Conservation (phyloP, 2,113 vertebrate species). For the Xenopus tropicalis region UCB_Xtro_10.0 CM004444.2:1166501-1167000, state of each 20-base stretch:
- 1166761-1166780: neutral
- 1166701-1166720: slow-evolving; percentile 92
- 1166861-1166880: no score
- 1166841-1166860: no score
- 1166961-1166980: no score
- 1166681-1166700: slow-evolving; percentile 72
- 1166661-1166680: slow-evolving; percentile 85
- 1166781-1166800: neutral
- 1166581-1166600: slow-evolving; percentile 93
- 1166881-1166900: no score
- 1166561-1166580: slow-evolving; percentile 94
- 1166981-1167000: no score
- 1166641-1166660: slow-evolving; percentile 85
- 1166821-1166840: no score
- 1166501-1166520: slow-evolving; percentile 78
- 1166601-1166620: slow-evolving; percentile 93
- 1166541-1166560: slow-evolving; percentile 98
- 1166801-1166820: no score
- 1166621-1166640: slow-evolving; percentile 93
- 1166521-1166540: slow-evolving; percentile 90
- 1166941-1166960: no score
- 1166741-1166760: neutral
- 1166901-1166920: no score
- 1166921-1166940: no score
- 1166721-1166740: slow-evolving; percentile 93